Base-by-base conservation (phyloP, 2,113 vertebrate genomes). In the Leucosticte australis region DNA sequence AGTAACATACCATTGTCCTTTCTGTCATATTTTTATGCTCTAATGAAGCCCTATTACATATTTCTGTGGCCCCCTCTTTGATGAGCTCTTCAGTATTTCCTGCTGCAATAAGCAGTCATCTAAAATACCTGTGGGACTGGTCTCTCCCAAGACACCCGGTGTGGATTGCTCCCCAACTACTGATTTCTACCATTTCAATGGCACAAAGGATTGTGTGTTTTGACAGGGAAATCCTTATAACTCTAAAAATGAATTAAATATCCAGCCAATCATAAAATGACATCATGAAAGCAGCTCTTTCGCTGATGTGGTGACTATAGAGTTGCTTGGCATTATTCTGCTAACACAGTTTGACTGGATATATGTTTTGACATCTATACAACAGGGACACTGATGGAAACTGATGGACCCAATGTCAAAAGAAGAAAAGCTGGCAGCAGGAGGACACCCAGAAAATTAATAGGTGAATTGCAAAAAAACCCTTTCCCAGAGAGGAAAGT, bases 401-500 rank as follows among this genome's bases (percentile, higher is more conserved):
- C 41, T 81, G 91, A 97, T 94, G 53, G 74, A 84, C 39, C 68
- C 81, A 77, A 83, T 78, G 65, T 91, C 91, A 91, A 81, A 89
- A 85, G 71, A 83, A 90, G 52, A 42, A 78, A 79, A 87, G 24
- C 63, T 89, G 76, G 16, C 53, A 91, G 35, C 59, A 94, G 64
- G 59, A 95, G 31, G 33, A 91, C 73, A 85, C 63, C 21, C 55
- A 80, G 82, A 76, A 96, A 95, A 95, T 82, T 84, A 93, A 87
- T 84, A 73, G 75, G 35, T 68, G 35, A 22, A 26, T 52, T 73
- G 16, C 49, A 79, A 86, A 73, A 87, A 56, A 35, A 0, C 3
- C 4, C 5, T 42, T 78, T 75, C 42, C 53, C 44, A 87, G 92
- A 88, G 52, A 65, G 47, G 30, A 92, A 96, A 79, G 53, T 42